Percentiles rank a stretch among this genome's conserved stretches.
Conservation (phyloP, 2,797 vertebrate genomes). For the Oceanodroma leucorhoa region DNA sequence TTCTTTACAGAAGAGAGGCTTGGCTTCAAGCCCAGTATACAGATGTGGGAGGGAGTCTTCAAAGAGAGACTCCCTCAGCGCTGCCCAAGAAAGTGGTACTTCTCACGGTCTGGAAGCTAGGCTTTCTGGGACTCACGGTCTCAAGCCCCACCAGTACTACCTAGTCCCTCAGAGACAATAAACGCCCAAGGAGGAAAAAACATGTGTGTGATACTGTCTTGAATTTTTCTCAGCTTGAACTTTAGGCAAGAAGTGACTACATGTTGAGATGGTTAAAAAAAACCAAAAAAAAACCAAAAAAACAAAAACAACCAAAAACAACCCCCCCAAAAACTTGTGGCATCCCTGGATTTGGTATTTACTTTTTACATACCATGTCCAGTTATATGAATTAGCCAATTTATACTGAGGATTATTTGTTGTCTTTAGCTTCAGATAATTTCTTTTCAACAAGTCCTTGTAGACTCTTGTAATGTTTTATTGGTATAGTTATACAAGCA, state of each 20-base stretch:
- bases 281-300: not conserved
- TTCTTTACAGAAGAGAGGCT: slow-evolving; percentile 40
- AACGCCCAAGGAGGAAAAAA: not conserved
- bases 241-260: not conserved
- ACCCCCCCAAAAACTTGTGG: not conserved
- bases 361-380: not conserved
- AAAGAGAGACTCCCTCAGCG: not conserved
- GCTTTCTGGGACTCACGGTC: not conserved
- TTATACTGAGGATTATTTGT: not conserved
- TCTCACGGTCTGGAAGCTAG: not conserved
- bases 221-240: not conserved
- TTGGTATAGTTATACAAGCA: not conserved
- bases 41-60: slow-evolving; percentile 5
- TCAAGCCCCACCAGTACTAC: not conserved
- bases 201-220: not conserved
- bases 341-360: not conserved
- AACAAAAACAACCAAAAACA: not conserved
- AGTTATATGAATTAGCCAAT: not conserved
- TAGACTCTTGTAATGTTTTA: not conserved
- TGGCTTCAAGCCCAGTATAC: slow-evolving; percentile 29
- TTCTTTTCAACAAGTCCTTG: not conserved
- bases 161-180: not conserved
- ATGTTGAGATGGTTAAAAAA: not conserved
- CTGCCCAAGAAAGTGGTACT: not conserved
- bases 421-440: not conserved